A percentile compares a stretch with the other conserved stretches of the same genome.
phyloP scores from a whole-genome alignment of 2,888 invertebrate species.

The Arctia plantaginis region DNA sequence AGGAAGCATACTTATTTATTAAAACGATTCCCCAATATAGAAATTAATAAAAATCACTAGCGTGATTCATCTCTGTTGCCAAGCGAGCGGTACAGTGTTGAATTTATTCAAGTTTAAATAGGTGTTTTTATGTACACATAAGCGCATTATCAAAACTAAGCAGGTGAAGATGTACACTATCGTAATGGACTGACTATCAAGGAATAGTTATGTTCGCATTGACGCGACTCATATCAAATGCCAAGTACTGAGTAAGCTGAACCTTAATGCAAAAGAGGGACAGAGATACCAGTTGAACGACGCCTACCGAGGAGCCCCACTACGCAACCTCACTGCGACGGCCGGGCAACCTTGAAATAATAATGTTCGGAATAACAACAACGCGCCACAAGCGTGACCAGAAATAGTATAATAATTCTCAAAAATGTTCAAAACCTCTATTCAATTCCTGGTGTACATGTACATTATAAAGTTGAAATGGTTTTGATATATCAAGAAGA shows the following conservation, averaged over 20 bases:
- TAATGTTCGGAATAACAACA: slow-evolving; percentile 86
- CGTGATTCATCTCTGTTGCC: slow-evolving; percentile 66
- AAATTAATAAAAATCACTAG: slow-evolving; percentile 56
- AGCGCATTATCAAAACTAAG: slow-evolving; percentile 60
- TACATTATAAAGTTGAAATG: slow-evolving; percentile 61
- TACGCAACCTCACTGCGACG: slow-evolving; percentile 85
- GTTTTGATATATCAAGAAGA: background rate
- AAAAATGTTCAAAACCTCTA: slow-evolving; percentile 73
- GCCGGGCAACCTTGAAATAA: slow-evolving; percentile 86
- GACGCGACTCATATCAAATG: slow-evolving; percentile 78
- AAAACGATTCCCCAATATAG: slow-evolving; percentile 53
- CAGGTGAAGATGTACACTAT: slow-evolving; percentile 65
- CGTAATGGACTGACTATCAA: slow-evolving; percentile 70
- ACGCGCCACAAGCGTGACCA: slow-evolving; percentile 86
- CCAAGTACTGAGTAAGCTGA: slow-evolving; percentile 79
- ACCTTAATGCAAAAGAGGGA: slow-evolving; percentile 82
- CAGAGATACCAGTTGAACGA: slow-evolving; percentile 80
- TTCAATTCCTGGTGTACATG: slow-evolving; percentile 59
- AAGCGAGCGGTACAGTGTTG: slow-evolving; percentile 54
- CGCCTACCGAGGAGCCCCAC: slow-evolving; percentile 86
- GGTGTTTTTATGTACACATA: slow-evolving; percentile 44
- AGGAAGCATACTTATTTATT: slow-evolving; percentile 59
- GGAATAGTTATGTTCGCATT: slow-evolving; percentile 73
- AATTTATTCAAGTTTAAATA: slow-evolving; percentile 62
- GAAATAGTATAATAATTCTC: slow-evolving; percentile 83